These are phyloP conservation scores for Threskiornis aethiopicus DNA, from an alignment of 2,797 vertebrate genomes.

Conservation along the genomic window DNA sequence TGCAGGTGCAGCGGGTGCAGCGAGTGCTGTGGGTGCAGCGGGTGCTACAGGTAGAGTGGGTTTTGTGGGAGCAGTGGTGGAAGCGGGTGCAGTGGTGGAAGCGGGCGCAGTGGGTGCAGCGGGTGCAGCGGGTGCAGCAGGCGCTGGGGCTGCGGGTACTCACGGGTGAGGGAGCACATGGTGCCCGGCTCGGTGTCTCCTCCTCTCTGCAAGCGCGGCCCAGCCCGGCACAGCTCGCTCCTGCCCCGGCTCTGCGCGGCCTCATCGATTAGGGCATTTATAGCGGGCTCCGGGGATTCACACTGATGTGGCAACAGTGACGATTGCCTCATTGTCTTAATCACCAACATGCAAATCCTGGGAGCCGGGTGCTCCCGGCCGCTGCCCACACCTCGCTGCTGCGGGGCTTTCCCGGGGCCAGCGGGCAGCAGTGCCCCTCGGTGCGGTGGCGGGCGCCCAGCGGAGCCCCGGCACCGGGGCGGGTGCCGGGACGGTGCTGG, in stretches of 20 bases:
- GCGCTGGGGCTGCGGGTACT: neutral
- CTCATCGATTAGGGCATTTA: slow-evolving; percentile 59
- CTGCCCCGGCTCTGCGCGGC: neutral
- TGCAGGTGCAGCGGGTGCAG: neutral
- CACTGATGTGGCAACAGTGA: slow-evolving; percentile 31
- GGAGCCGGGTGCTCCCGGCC: neutral
- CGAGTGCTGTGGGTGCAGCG: neutral
- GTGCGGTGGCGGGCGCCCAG: rapidly evolving
- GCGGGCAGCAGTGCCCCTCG: neutral
- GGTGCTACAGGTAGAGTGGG: neutral
- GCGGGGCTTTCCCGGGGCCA: neutral
- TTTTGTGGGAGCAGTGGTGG: neutral
- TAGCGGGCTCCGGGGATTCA: slow-evolving; percentile 42
- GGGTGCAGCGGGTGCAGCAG: rapidly evolving
- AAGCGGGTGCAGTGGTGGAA: neutral
- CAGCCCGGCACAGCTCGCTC: neutral
- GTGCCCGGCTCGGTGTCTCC: neutral
- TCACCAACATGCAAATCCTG: slow-evolving; percentile 25
- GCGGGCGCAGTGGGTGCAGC: no score
- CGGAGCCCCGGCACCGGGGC: rapidly evolving
- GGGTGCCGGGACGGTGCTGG: neutral
- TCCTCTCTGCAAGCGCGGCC: neutral
- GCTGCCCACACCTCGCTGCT: neutral
- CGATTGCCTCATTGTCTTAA: slow-evolving; percentile 57
- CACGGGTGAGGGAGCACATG: slow-evolving; percentile 37